Percentiles rank a stretch among this genome's conserved stretches.
phyloP scores from a whole-genome alignment of 2,113 vertebrate genomes.

The Oryzias woworae region DNA sequence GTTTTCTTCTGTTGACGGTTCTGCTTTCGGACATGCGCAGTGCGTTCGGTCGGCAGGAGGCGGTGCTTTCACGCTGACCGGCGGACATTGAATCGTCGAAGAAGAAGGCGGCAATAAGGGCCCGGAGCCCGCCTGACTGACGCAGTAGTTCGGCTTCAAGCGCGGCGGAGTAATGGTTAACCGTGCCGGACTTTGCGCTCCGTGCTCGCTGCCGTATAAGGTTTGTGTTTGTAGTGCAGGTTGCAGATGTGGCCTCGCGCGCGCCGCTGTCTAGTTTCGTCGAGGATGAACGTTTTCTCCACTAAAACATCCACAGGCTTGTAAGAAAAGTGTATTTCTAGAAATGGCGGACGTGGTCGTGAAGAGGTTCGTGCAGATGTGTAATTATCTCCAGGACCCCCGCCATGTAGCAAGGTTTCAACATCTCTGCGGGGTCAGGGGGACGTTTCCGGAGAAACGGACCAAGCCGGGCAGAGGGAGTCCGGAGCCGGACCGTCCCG shows the following conservation, averaged over 20 bases:
- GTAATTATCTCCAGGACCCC: slow-evolving; percentile 84
- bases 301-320: background rate
- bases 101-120: background rate
- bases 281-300: slow-evolving; percentile 29
- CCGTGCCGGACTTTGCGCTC: slow-evolving; percentile 56
- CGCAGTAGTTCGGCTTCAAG: background rate
- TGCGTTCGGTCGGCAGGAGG: slow-evolving; percentile 17
- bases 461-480: slow-evolving; percentile 36
- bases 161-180: slow-evolving; percentile 41
- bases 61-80: background rate
- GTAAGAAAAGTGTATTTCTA: fast-evolving
- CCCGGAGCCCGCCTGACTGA: slow-evolving; percentile 44
- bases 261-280: slow-evolving; percentile 8
- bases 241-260: slow-evolving; percentile 8
- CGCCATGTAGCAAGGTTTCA: slow-evolving; percentile 89
- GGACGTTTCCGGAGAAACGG: slow-evolving; percentile 58
- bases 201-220: slow-evolving; percentile 9
- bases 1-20: no score
- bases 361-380: slow-evolving; percentile 64
- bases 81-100: background rate
- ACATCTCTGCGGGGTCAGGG: slow-evolving; percentile 86
- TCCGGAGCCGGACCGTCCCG: slow-evolving; percentile 23
- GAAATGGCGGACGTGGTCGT: slow-evolving; percentile 63
- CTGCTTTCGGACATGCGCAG: no score
- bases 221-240: slow-evolving; percentile 9